Conservation (phyloP, 2,113 vertebrate genomes). For the Cichladusa arquata region DNA sequence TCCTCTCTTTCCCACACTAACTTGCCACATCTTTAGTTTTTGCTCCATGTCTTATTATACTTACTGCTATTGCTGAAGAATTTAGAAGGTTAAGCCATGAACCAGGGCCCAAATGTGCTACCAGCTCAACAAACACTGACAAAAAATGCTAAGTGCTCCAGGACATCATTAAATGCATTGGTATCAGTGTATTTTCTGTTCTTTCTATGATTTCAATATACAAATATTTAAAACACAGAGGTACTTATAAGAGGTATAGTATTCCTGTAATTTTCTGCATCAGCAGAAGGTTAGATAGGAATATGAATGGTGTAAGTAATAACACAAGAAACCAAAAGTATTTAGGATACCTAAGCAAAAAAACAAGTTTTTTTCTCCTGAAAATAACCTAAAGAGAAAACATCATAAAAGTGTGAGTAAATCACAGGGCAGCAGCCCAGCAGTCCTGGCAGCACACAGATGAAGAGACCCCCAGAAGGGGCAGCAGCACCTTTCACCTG, state of each 20-base stretch:
- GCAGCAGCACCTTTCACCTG: not conserved
- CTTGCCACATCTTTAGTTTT: not conserved
- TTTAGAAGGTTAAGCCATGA: not conserved
- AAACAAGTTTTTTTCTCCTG: not conserved
- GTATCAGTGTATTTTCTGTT: not conserved
- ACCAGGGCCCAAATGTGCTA: fast-evolving
- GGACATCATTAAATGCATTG: not conserved
- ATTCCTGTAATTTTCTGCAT: not conserved
- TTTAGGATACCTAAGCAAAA: not conserved
- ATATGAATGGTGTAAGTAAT: not conserved
- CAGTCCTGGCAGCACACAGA: not conserved
- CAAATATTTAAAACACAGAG: not conserved
- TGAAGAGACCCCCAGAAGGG: not conserved
- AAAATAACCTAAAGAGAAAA: not conserved
- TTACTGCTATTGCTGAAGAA: not conserved
- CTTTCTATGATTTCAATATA: not conserved
- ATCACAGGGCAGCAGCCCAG: not conserved
- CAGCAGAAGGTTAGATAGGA: not conserved
- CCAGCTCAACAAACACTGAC: not conserved
- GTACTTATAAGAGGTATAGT: not conserved
- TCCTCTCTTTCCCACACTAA: not conserved
- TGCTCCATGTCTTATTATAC: not conserved
- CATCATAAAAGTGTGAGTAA: not conserved
- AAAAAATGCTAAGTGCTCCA: not conserved
- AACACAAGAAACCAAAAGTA: not conserved